Evolutionary conservation across 2,113 vertebrate species (phyloP).

Genomic region (Phoxinus phoxinus): DNA sequence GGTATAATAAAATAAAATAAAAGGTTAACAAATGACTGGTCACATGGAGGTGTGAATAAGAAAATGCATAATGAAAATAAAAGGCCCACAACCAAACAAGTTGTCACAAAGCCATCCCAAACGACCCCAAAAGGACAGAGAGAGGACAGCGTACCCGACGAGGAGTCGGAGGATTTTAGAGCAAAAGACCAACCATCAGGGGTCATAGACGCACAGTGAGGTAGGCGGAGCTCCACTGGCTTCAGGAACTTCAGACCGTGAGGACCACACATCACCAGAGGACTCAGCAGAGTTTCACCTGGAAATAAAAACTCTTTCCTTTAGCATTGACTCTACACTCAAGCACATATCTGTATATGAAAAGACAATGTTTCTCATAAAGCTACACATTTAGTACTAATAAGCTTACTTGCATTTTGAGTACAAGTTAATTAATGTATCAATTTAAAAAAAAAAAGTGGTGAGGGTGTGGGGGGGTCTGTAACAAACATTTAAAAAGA

Average conservation of each 20-base stretch:
- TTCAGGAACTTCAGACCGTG: slow-evolving; percentile 99
- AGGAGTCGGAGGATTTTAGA: slow-evolving; percentile 99
- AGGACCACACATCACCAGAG: slow-evolving; percentile 97
- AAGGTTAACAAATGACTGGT: slow-evolving; percentile 2
- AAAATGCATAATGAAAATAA: slow-evolving; percentile 55
- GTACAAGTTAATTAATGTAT: background rate
- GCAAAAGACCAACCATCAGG: slow-evolving; percentile 99
- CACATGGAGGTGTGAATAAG: slow-evolving; percentile 55
- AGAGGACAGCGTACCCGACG: slow-evolving; percentile 96
- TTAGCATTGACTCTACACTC: slow-evolving; percentile 96
- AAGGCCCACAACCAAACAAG: slow-evolving; percentile 67
- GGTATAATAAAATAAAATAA: background rate
- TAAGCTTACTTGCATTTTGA: background rate
- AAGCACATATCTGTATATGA: slow-evolving; percentile 88
- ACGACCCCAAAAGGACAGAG: slow-evolving; percentile 91
- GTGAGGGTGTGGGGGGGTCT: too few species aligned
- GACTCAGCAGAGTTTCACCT: slow-evolving; percentile 98
- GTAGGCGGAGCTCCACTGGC: slow-evolving; percentile 98
- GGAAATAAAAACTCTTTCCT: slow-evolving; percentile 74
- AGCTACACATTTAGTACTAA: background rate
- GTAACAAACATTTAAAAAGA: background rate
- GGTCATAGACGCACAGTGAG: slow-evolving; percentile 99
- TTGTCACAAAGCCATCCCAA: slow-evolving; percentile 81
- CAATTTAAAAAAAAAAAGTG: background rate
- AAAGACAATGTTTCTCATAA: background rate